phyloP scores from a whole-genome alignment of 2,888 invertebrate genomes.

The Brachylomia viminalis region DNA sequence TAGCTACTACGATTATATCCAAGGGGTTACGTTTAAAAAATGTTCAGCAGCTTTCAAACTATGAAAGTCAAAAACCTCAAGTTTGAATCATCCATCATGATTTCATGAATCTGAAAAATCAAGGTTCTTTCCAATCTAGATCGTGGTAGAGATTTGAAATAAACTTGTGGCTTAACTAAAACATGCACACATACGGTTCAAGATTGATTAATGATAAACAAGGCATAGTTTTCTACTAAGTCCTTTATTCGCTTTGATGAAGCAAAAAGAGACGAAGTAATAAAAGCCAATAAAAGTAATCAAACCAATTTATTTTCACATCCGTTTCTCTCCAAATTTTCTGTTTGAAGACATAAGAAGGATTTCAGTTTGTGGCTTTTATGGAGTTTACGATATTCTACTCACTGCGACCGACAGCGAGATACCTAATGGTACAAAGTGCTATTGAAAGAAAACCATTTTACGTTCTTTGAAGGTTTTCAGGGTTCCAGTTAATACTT shows the following conservation, averaged over 20 bases:
- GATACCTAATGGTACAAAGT: slow-evolving; percentile 52
- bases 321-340: slow-evolving; percentile 25
- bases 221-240: neutral
- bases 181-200: no score
- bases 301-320: slow-evolving; percentile 29
- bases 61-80: no score
- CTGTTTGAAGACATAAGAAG: slow-evolving; percentile 33
- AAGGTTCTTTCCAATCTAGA: no score
- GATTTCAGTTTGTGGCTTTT: slow-evolving; percentile 13
- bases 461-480: slow-evolving; percentile 41
- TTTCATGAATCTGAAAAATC: no score
- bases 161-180: no score
- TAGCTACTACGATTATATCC: neutral
- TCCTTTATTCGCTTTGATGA: slow-evolving; percentile 5
- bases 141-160: no score
- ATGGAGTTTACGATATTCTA: slow-evolving; percentile 16
- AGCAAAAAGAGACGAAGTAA: neutral
- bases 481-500: slow-evolving; percentile 21
- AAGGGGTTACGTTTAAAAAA: no score
- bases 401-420: slow-evolving; percentile 11
- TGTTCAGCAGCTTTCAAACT: no score
- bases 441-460: slow-evolving; percentile 39
- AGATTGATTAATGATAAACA: neutral
- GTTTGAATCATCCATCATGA: no score
- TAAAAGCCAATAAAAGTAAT: slow-evolving; percentile 45